These are phyloP conservation scores for Microtus oregoni DNA, from an alignment of 2,113 vertebrate genomes.

Conservation along the genomic window DNA sequence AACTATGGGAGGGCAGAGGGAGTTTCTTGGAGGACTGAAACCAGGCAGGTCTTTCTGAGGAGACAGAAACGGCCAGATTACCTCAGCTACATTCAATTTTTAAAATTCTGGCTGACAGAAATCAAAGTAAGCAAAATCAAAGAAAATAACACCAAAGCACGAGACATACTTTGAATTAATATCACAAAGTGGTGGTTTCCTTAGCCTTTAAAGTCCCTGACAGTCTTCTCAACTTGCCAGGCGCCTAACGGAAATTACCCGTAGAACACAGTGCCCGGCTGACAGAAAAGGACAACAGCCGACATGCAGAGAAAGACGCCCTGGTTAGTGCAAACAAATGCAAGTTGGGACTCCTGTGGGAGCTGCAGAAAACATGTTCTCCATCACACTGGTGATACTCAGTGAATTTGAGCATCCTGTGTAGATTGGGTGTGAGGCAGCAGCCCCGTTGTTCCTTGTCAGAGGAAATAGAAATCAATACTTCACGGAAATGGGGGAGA, in stretches of 20 bases:
- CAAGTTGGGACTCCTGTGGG: not conserved
- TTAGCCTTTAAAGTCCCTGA: not conserved
- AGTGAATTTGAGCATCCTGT: not conserved
- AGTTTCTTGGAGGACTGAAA: not conserved
- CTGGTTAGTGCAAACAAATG: not conserved
- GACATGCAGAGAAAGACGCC: no score
- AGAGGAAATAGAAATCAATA: not conserved
- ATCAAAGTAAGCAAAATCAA: not conserved
- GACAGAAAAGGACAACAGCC: not conserved
- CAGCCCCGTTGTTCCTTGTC: not conserved
- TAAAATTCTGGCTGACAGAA: not conserved
- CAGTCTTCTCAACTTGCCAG: not conserved
- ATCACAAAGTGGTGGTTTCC: not conserved
- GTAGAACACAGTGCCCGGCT: not conserved
- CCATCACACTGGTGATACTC: not conserved
- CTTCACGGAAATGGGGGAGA: not conserved
- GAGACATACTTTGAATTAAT: not conserved
- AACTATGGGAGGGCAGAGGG: no score
- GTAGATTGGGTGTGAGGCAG: not conserved
- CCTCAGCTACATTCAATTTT: not conserved
- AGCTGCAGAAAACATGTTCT: not conserved
- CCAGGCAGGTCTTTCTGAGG: not conserved
- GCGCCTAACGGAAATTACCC: not conserved
- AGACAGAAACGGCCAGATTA: not conserved
- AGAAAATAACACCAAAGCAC: not conserved